Evolutionary conservation across 2,113 vertebrate genomes (phyloP).

Genomic region (Spheniscus mendiculus): DNA sequence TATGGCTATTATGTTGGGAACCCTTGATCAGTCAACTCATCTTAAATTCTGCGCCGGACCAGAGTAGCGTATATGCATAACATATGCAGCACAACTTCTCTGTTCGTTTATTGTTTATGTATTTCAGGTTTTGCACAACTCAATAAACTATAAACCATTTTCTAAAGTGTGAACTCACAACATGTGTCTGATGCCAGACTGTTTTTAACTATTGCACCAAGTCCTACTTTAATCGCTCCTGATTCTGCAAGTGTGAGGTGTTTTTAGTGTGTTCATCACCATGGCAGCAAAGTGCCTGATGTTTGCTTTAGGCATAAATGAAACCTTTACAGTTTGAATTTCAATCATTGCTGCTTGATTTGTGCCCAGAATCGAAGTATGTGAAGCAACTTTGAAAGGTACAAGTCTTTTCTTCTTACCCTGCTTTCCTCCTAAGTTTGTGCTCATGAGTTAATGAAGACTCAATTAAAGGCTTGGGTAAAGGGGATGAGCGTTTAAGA

Average conservation of each 20-base stretch:
- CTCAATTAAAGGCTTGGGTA: not conserved
- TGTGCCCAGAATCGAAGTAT: not conserved
- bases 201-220: not conserved
- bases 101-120: not conserved
- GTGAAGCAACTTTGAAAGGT: not conserved
- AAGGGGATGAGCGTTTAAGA: not conserved
- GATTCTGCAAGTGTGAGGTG: not conserved
- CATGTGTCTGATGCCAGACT: not conserved
- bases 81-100: not conserved
- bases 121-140: not conserved
- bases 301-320: not conserved
- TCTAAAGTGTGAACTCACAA: not conserved
- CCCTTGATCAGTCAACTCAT: not conserved
- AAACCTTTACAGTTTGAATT: conserved; percentile 14
- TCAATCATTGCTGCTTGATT: conserved; percentile 1
- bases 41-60: not conserved
- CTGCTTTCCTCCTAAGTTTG: not conserved
- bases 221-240: not conserved
- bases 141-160: not conserved
- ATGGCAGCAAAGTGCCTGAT: conserved; percentile 17
- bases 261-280: not conserved
- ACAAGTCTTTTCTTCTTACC: not conserved
- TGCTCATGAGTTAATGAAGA: not conserved
- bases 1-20: not conserved
- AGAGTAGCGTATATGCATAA: not conserved